Base-by-base conservation (phyloP, 2,888 invertebrate genomes). In the Pyralis farinalis region DNA sequence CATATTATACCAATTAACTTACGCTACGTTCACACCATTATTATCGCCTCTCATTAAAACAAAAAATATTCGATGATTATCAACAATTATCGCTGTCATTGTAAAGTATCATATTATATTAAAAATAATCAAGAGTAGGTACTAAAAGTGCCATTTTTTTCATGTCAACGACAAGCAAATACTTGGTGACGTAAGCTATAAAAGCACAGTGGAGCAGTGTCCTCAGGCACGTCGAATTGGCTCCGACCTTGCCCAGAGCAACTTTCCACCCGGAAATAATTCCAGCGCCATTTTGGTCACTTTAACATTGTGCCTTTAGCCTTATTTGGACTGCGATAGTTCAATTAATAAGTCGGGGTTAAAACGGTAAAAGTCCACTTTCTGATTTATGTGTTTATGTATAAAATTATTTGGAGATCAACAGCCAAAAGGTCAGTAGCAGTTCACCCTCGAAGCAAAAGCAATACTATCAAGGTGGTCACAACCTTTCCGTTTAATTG, bases 251-350 rank as follows among this genome's bases (percentile, higher is more conserved):
- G 82, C 61, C 49, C 59, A 58, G 70, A 72, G 71, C 83, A 78
- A 82, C 83, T 83, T 83, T 83, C 81, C 73, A 82, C 80, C 78
- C 82, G 83, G 83, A 83, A 80, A 58, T 64, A 51, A 46, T 43
- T 48, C 46, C 50, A 40, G 46, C 48, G 63, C 68, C 60, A 60
- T 65, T 63, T 68, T 63, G 36, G 47, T 42, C 38, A 34, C 35
- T 20, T 28, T 40, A 41, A 28, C 16, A 25, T 22, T 31, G 31
- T 12, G 12, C 28, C 39, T 46, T 34, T 40, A 37, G 40, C 48
- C 43, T 44, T 47, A 40, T 43, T 43, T 22, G 50, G 51, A 16
- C 3, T 11, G 7, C 22, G 25, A 25, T 25, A 25, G 25, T 25
- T 25, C 9, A 16, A 30, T 30, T 33, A 16, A 39, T 22, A 9